Percentiles rank a stretch among this genome's conserved stretches.
These are phyloP conservation scores for Drosophila subobscura DNA, from an alignment of 1,140 invertebrate species.

Conservation along the genomic window DNA sequence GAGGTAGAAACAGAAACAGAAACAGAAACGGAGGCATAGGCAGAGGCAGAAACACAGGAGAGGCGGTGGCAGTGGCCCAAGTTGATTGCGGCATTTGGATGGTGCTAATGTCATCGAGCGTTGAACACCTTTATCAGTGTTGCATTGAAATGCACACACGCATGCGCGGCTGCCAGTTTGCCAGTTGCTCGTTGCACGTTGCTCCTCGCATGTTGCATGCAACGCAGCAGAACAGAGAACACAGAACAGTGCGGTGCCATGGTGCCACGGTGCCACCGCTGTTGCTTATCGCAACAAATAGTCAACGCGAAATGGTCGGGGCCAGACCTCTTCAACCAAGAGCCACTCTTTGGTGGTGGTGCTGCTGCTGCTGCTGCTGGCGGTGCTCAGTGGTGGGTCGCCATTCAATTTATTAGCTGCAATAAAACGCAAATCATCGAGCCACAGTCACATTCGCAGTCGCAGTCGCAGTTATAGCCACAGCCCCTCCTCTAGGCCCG, in stretches of 20 bases:
- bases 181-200: conserved; percentile 41
- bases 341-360: conserved; percentile 18
- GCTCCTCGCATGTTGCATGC: conserved; percentile 70
- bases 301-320: conserved; percentile 47
- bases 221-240: conserved; percentile 7
- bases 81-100: conserved; percentile 72
- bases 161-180: conserved; percentile 54
- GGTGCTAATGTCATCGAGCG: conserved; percentile 83
- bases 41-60: conserved; percentile 5
- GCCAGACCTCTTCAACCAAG: not conserved
- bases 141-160: conserved; percentile 82
- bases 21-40: conserved; percentile 9
- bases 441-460: not conserved
- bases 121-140: conserved; percentile 83
- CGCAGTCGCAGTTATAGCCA: conserved; percentile 6
- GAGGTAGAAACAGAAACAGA: conserved; percentile 3
- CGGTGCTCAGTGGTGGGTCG: conserved; percentile 66
- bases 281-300: conserved; percentile 70
- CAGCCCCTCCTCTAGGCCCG: too few species aligned
- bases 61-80: not conserved
- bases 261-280: conserved; percentile 2
- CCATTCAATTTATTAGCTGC: conserved; percentile 81
- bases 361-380: not conserved
- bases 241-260: not conserved
- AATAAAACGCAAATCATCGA: conserved; percentile 79